Evolutionary conservation across 1,140 invertebrate species (phyloP), one percentile per base, ranked within the genome.

Genomic region (Triops cancriformis): DNA sequence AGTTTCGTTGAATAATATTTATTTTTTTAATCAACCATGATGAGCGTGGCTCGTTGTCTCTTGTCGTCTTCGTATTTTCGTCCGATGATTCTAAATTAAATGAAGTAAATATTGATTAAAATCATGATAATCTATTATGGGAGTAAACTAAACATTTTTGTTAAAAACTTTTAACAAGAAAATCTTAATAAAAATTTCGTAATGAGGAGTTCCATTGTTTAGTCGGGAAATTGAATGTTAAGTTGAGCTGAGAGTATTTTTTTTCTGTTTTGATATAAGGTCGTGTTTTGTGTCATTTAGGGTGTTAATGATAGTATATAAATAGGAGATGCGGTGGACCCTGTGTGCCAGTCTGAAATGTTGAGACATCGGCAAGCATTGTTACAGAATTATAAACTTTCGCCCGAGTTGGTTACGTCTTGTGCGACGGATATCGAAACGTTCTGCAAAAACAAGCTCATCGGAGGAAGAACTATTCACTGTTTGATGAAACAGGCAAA

Each of bases 401-500:
- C 92, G 18, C 96, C 96, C 4, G 95, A 98, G 85, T 89, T 99
- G 76, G 93, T 98, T 73, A 89, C 90, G 80, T 89, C 90, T 43
- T 99, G 97, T 86, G 90, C 92, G 2, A 88, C 91, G 80, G 97
- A 98, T 83, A 96, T 98, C 78, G 80, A 84, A 18, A 77, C 83
- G 6, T 82, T 84, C 79, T 89, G 88, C 82, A 80, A 78, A 31
- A 83, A 82, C 9, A 84, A 94, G 75, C 92, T 94, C 84, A 84
- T 90, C 76, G 92, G 91, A 31, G 95, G 95, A 0, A 91, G 91
- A 82, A 98, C 96, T 0, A 91, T 99, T 80, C 97, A 99, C 85
- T 99, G 97, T 84, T 85, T 99, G 72, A 96, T 99, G 95, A 92
- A 94, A 75, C 91, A 96, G 85, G 92, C 94, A 3, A 81, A 83